Conservation (phyloP, 2,888 invertebrate genomes). For the Onchidella celtica region DNA sequence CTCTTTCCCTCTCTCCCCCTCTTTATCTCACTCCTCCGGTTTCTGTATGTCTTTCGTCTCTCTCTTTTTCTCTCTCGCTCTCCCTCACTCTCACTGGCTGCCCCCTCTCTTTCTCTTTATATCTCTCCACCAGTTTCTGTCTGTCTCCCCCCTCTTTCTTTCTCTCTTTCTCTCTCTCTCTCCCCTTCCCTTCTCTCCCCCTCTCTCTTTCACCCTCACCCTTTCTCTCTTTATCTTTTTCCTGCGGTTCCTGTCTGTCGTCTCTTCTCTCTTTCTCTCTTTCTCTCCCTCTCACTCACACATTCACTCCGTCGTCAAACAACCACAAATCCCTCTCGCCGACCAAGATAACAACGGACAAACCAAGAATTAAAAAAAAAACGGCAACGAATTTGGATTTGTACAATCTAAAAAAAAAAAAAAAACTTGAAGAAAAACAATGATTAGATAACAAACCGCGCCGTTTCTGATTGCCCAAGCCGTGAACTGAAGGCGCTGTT, state of each 20-base stretch:
- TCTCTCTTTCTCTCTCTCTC: neutral
- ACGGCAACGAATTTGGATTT: no score
- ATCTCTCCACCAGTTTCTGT: no score
- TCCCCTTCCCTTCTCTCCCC: neutral
- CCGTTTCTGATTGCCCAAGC: no score
- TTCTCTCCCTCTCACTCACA: slow-evolving; percentile 4
- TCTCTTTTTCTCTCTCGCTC: neutral
- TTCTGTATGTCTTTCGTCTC: neutral
- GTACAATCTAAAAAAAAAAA: no score
- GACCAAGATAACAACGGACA: no score
- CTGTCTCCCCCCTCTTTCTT: neutral
- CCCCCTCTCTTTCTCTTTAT: neutral
- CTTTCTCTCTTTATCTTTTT: neutral
- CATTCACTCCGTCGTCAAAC: neutral
- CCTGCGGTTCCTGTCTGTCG: neutral
- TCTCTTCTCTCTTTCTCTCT: slow-evolving; percentile 8
- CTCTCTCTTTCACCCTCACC: neutral
- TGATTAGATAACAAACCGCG: no score
- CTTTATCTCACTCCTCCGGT: neutral
- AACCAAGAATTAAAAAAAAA: no score
- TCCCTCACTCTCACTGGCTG: neutral
- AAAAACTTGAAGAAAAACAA: no score
- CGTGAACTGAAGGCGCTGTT: no score
- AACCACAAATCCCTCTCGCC: no score
- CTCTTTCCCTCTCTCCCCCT: neutral